A percentile compares a stretch with the other conserved stretches of the same genome.
Conservation (phyloP, 1,140 invertebrate genomes). For the Alviniconcha marisindica region DNA sequence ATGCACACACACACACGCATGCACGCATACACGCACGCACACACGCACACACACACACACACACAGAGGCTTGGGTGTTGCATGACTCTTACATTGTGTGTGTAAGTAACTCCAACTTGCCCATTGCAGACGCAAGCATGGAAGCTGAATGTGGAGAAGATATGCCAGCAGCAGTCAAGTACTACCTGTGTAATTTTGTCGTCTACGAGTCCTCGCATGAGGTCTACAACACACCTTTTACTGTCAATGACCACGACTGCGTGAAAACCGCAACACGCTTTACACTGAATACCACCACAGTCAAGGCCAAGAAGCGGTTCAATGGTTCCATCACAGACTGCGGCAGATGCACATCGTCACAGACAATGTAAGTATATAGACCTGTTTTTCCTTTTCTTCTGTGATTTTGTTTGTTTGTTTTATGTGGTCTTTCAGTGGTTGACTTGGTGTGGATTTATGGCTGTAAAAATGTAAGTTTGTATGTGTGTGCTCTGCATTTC, state of each 20-base stretch:
- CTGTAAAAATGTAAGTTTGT: too few relatives aligned
- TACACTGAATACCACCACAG: conserved; percentile 37
- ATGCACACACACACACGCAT: too few relatives aligned
- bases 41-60: too few relatives aligned
- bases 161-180: background rate
- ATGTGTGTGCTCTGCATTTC: too few relatives aligned
- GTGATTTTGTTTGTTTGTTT: background rate
- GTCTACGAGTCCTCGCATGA: conserved; percentile 18
- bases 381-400: background rate
- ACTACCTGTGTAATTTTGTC: conserved; percentile 37
- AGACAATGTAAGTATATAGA: conserved; percentile 33
- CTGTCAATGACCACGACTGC: conserved; percentile 34
- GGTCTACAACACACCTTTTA: background rate
- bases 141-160: background rate
- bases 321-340: conserved; percentile 34
- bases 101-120: too few relatives aligned
- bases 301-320: conserved; percentile 26
- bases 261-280: conserved; percentile 30
- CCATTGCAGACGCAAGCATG: background rate
- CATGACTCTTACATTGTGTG: too few relatives aligned
- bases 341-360: conserved; percentile 21
- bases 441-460: too few relatives aligned
- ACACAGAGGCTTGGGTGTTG: too few relatives aligned
- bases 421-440: too few relatives aligned
- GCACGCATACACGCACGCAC: too few relatives aligned